Conservation (phyloP, 2,888 invertebrate species). For the Amorpha juglandis region DNA sequence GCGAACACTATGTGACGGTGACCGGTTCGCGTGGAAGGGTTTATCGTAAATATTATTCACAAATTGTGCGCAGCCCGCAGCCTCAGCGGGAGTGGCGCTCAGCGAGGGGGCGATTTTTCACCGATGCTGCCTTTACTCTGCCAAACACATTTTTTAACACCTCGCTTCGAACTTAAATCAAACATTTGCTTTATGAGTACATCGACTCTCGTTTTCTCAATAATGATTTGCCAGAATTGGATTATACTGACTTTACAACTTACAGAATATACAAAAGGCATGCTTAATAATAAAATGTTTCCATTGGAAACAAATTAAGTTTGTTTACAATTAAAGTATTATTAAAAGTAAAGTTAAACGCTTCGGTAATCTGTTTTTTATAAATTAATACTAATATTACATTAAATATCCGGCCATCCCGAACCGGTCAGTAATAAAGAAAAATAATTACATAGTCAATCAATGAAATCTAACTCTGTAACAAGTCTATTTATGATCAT, state of each 20-base stretch:
- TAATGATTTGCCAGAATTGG: constrained; percentile 27
- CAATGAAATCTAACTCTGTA: too few species aligned
- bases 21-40: constrained; percentile 69
- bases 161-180: constrained; percentile 75
- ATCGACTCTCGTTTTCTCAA: constrained; percentile 51
- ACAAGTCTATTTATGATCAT: too few species aligned
- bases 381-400: too few species aligned
- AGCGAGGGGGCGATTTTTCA: constrained; percentile 82
- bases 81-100: constrained; percentile 76
- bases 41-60: constrained; percentile 80
- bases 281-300: too few species aligned
- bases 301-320: too few species aligned
- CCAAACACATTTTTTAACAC: constrained; percentile 83
- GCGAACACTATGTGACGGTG: constrained; percentile 65
- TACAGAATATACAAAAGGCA: not conserved
- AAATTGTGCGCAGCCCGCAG: constrained; percentile 73
- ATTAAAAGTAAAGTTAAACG: too few species aligned
- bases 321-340: too few species aligned
- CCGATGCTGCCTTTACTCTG: constrained; percentile 72
- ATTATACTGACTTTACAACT: constrained; percentile 8
- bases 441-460: too few species aligned
- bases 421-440: too few species aligned
- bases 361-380: too few species aligned
- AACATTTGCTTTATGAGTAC: constrained; percentile 72
- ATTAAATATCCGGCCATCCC: too few species aligned